Evolutionary conservation across 2,797 vertebrate species (phyloP), one percentile per base, ranked within the genome.

Genomic region (Syngnathus acus): DNA sequence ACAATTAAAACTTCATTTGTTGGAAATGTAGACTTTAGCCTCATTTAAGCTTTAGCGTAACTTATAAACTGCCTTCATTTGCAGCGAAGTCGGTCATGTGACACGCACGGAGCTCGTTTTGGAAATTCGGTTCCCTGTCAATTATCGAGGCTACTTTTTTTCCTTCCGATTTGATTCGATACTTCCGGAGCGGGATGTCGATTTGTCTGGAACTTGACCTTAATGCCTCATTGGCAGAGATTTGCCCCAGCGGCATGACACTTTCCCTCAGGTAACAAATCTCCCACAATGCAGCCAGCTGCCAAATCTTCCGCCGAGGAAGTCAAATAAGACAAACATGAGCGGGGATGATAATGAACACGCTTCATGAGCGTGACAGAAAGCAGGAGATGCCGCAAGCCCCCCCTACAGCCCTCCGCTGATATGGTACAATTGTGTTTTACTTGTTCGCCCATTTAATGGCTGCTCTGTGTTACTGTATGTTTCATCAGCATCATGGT

Each of bases 1-100:
- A 83, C 87, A 89, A 90, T 90, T 90, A 88, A 90, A 90, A 89
- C 81, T 87, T 83, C 84, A 90, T 90, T 89, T 87, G 86, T 88
- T 77, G 84, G 87, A 90, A 89, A 76, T 75, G 79, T 72, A 71
- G 85, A 87, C 82, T 85, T 90, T 90, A 89, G 86, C 88, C 88
- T 90, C 89, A 78, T 90, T 91, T 90, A 84, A 87, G 87, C 81
- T 74, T 76, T 19, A 65, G 75, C 67, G 76, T 76, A 68, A 78
- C 26, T 32, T 3, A 32, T 32, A 43, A 42, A 43, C 9, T 6
- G 59, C n/a, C 42, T 43, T 40, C 57, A 16, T 37, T 39, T n/a
- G 8, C 57, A 39, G 17, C 37, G 17, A 8, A 37, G 14, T 21
- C 39, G 21, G 19, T 11, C 0, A 16, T 23, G 14, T 14, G 39